Base-by-base conservation (phyloP, 1,140 invertebrate species). In the Drosophila takahashii region DNA sequence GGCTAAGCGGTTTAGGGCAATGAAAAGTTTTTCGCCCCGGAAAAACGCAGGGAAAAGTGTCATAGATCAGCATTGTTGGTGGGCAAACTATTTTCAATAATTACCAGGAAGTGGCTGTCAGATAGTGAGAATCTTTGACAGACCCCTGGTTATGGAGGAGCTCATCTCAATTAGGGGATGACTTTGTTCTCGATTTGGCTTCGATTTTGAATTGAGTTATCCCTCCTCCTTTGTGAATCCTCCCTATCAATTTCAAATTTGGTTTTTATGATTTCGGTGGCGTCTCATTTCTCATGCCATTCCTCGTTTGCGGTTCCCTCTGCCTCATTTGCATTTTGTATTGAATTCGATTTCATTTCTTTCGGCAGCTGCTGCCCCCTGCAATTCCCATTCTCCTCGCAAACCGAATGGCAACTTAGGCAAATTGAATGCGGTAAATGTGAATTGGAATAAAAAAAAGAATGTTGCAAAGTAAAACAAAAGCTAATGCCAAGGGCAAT, bases 261-360 rank as follows among this genome's bases (percentile, higher is more conserved):
- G 75, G 83, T 87, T 87, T 83, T 86, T 86, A 86, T 86, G 83
- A 86, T 81, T 86, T 85, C 76, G 47, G 22, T 64, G 72, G 54
- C 73, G 67, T 73, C 50, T 50, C 56, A 47, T 70, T 39, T 52
- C 53, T 51, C 56, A 50, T 60, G 59, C 51, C 54, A 22, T 9
- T 26, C 47, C 34, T 53, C 58, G 58, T 42, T 74, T 53, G 59
- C 79, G 74, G 53, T 69, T 79, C 48, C 52, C 54, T 65, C 42
- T 54, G 62, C 56, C 72, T 86, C 79, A 86, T 86, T 86, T 86
- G 83, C 83, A 86, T 86, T 89, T 86, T 87, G 84, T 86, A 86
- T 86, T 86, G 79, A 87, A 87, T 87, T 87, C 74, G 78, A 62
- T 73, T 77, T 72, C 60, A 52, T 62, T 70, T 74, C 44, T 54